Percentiles rank a stretch among this genome's conserved stretches.
Conservation (phyloP, 1,140 invertebrate genomes). For the Drosophila kepulauana region DNA sequence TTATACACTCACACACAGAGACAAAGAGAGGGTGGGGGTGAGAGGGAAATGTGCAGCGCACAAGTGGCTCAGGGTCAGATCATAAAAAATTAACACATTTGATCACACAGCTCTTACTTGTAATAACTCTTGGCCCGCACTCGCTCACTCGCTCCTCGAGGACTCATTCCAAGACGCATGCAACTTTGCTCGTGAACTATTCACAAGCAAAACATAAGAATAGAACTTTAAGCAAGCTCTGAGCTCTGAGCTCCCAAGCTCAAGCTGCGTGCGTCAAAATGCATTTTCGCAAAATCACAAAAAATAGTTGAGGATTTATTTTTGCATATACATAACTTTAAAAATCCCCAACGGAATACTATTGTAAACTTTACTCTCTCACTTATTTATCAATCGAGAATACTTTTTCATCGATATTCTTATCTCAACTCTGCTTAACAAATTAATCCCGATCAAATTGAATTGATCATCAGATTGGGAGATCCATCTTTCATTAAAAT, state of each 20-base stretch:
- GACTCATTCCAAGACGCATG: constrained; percentile 2
- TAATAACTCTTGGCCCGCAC: constrained; percentile 1
- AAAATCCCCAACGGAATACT: too few relatives aligned
- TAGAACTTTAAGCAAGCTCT: not conserved
- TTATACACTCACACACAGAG: constrained; percentile 5
- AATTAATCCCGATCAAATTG: too few relatives aligned
- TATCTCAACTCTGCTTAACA: too few relatives aligned
- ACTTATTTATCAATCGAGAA: too few relatives aligned
- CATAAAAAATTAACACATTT: constrained; percentile 37
- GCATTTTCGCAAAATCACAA: not conserved
- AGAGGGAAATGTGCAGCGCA: not conserved
- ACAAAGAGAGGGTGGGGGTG: not conserved
- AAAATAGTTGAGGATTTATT: too few relatives aligned
- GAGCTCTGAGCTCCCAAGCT: not conserved
- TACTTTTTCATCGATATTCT: too few relatives aligned
- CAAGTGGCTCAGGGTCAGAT: constrained; percentile 24
- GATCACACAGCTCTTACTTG: constrained; percentile 15
- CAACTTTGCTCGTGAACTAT: not conserved
- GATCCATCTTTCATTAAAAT: too few relatives aligned
- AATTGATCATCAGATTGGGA: too few relatives aligned
- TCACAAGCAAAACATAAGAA: not conserved
- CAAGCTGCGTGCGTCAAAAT: not conserved
- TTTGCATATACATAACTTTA: too few relatives aligned
- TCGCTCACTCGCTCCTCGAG: not conserved
- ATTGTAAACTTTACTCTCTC: too few relatives aligned